These are phyloP conservation scores for Rhodinocichla rosea DNA, from an alignment of 2,113 vertebrate species.

Conservation along the genomic window DNA sequence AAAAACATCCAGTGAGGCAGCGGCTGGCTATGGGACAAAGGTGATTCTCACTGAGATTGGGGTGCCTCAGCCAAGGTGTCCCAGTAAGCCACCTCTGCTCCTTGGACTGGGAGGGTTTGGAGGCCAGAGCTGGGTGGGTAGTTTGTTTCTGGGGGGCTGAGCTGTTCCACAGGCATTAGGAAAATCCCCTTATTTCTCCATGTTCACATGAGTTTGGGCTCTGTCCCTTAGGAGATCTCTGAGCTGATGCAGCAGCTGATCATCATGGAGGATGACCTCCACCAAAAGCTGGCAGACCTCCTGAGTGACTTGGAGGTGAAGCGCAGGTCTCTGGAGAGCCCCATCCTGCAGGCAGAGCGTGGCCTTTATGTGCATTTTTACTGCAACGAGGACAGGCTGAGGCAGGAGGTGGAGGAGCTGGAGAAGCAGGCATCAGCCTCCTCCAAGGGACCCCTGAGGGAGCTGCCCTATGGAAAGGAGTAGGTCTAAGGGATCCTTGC, in stretches of 20 bases:
- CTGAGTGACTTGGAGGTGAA: not conserved
- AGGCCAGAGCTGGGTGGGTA: not conserved
- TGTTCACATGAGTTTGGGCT: not conserved
- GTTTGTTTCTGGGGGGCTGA: not conserved
- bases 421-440: not conserved
- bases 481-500: not conserved
- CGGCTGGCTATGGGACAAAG: not conserved
- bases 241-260: not conserved
- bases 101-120: not conserved
- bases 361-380: slow-evolving; percentile 24
- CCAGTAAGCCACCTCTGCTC: not conserved
- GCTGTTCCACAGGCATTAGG: not conserved
- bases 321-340: not conserved
- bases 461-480: not conserved
- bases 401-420: slow-evolving; percentile 7
- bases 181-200: not conserved
- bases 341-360: not conserved
- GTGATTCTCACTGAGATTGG: not conserved
- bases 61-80: not conserved
- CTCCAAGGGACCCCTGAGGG: not conserved
- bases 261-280: not conserved
- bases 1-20: not conserved
- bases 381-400: not conserved
- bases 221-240: not conserved
- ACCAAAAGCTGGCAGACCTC: not conserved